Evolutionary conservation across 2,797 vertebrate species (phyloP), one percentile per base, ranked within the genome.

Genomic region (Clarias platycephalus): DNA sequence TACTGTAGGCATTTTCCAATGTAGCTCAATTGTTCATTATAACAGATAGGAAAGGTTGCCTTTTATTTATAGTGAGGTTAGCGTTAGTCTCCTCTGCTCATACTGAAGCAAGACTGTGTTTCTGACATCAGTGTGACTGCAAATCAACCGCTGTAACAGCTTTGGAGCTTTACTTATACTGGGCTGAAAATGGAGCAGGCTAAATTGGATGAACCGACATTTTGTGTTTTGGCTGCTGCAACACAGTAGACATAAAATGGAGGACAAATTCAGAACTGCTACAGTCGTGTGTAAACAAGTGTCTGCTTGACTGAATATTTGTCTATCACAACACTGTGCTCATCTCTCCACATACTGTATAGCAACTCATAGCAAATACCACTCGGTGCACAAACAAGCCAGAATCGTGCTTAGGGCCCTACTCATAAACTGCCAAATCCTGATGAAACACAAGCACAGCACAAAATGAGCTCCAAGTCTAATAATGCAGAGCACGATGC

Each of bases 231-330:
- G 22, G 24, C 5, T 80, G 76, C 68, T 28, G n/a, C 13, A 60
- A 28, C 64, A 22, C 20, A 49, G 40, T 55, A 26, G 62, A 26
- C 49, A 68, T 57, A 62, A 85, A 85, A 85, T 85, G 84, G 80
- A 9, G 37, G 71, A 62, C 63, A 68, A 31, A 66, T 60, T 22
- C 37, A 82, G 60, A 63, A 81, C 78, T 0, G 24, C 20, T 62
- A 53, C 77, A 37, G 3, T 66, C 63, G 55, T 49, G 49, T 68
- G 71, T 24, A 13, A 77, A 70, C 62, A 82, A 53, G 49, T 60
- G 2, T 60, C 57, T 58, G 34, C 44, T n/a, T 44, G 34, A 77
- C 71, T 81, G 84, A 34, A 49, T 44, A 60, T 9, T 75, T 66
- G 20, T 55, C 31, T 40, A 20, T n/a, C 1, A 31, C 53, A 64